phyloP scores from a whole-genome alignment of 1,140 invertebrate species.

The Zaprionus kolodkinae region DNA sequence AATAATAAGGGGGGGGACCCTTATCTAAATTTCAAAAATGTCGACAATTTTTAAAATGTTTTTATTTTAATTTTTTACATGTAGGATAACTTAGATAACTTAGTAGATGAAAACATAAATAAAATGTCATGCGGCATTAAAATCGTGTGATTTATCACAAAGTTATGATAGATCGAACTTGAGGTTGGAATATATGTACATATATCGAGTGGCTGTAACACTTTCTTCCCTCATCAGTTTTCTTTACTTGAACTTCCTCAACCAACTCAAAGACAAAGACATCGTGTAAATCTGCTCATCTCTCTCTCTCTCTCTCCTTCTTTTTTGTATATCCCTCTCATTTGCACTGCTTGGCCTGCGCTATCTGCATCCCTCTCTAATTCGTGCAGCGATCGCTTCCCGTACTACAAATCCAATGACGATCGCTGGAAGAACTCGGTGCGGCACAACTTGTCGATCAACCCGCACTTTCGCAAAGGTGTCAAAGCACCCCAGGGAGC shows the following conservation, averaged over 20 bases:
- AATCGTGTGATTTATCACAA: too few relatives aligned
- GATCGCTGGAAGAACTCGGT: slow-evolving; percentile 96
- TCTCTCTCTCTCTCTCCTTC: background rate
- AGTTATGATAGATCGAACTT: too few relatives aligned
- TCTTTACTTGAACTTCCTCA: background rate
- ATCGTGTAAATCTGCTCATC: background rate
- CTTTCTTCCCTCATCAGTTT: background rate
- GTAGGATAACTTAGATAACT: too few relatives aligned
- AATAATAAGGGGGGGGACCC: too few relatives aligned
- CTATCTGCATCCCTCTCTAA: slow-evolving; percentile 27
- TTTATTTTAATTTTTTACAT: too few relatives aligned
- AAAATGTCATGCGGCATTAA: too few relatives aligned
- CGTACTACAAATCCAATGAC: slow-evolving; percentile 93
- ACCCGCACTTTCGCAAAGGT: slow-evolving; percentile 94
- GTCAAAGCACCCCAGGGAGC: slow-evolving; percentile 92
- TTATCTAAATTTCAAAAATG: too few relatives aligned
- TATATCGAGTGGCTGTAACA: too few relatives aligned
- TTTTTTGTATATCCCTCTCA: background rate
- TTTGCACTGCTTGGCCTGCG: background rate
- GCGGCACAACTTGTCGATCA: slow-evolving; percentile 94
- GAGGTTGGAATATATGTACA: too few relatives aligned
- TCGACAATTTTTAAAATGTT: too few relatives aligned
- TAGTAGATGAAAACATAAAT: too few relatives aligned
- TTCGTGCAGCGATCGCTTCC: slow-evolving; percentile 90
- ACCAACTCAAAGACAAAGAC: background rate